Evolutionary conservation across 2,113 vertebrate species (phyloP), one percentile per base, ranked within the genome.

Genomic region (Hippocampus zosterae): DNA sequence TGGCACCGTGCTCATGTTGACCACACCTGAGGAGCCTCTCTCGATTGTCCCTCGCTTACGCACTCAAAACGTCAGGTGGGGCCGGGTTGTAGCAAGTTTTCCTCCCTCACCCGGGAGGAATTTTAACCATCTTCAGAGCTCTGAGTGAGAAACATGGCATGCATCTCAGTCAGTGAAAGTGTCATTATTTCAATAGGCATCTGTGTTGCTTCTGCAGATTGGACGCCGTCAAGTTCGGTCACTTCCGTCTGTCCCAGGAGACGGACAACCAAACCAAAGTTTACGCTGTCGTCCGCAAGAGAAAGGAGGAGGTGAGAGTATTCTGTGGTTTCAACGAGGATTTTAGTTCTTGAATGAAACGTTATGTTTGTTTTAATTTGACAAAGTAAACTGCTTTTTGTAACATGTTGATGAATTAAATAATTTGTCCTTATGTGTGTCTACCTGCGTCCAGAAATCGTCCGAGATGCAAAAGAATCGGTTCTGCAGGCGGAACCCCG

Each of bases 191-290:
- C 27, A 61, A 19, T 56, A 69, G 89, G 88, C 90, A 92, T 40
- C 18, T 29, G 4, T 78, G 42, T 27, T 67, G 55, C 88, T 46
- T 77, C 52, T 76, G 55, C 85, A 99, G 97, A 91, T 92, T 94
- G 9, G 97, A 99, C 76, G 94, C 96, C 87, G 93, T 95, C 88
- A 90, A 98, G 72, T 80, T 94, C 82, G 97, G 97, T 80, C 97
- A 99, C 91, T 99, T 94, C 86, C 96, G 97, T 85, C 94, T 99
- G 84, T 96, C 95, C 87, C 96, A 98, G 87, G 97, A 99, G 84
- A 95, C 92, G 29, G 96, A 98, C 93, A 98, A 97, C 95, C 95
- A 99, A 95, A 98, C 96, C 94, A 98, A 98, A 97, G 95, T 99
- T 89, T 98, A 94, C 94, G 95, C 95, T 91, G 95, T 98, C 70